These are phyloP conservation scores for Papilio helenus DNA, from an alignment of 1,140 invertebrate species.

Conservation along the genomic window DNA sequence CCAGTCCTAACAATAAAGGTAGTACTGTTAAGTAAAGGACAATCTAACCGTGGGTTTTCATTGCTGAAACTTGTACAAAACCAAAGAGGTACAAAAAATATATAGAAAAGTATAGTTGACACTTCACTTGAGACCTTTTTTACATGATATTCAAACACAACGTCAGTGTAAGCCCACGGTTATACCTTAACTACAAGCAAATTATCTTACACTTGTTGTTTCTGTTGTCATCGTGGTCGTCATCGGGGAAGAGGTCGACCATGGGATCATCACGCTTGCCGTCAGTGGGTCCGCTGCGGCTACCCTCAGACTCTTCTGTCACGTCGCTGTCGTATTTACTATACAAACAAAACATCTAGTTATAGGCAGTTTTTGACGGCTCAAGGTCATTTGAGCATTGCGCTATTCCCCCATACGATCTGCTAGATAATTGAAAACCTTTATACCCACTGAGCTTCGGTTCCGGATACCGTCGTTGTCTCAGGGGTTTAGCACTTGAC, in stretches of 20 bases:
- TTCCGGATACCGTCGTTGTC: too few species aligned
- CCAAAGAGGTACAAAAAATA: too few species aligned
- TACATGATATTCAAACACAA: too few species aligned
- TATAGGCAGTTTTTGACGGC: too few species aligned
- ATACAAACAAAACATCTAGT: constrained; percentile 32
- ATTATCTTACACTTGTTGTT: constrained; percentile 87
- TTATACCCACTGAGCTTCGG: too few species aligned
- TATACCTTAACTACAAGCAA: neutral
- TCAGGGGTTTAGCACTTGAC: too few species aligned
- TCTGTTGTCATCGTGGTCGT: constrained; percentile 92
- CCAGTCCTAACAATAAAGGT: neutral
- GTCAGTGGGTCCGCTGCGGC: constrained; percentile 72
- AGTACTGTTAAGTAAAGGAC: neutral
- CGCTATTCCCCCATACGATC: too few species aligned
- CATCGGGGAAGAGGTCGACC: constrained; percentile 94
- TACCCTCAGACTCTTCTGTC: constrained; percentile 85
- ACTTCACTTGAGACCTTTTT: too few species aligned
- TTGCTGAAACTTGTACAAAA: too few species aligned
- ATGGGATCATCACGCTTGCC: constrained; percentile 88
- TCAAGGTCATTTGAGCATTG: too few species aligned
- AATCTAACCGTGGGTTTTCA: neutral
- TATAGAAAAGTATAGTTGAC: too few species aligned
- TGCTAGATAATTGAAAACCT: too few species aligned
- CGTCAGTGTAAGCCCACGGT: neutral
- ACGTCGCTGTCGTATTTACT: constrained; percentile 95